Evolutionary conservation across 1,140 invertebrate genomes (phyloP), one percentile per base, ranked within the genome.

Genomic region (Euura saliciscinereae): DNA sequence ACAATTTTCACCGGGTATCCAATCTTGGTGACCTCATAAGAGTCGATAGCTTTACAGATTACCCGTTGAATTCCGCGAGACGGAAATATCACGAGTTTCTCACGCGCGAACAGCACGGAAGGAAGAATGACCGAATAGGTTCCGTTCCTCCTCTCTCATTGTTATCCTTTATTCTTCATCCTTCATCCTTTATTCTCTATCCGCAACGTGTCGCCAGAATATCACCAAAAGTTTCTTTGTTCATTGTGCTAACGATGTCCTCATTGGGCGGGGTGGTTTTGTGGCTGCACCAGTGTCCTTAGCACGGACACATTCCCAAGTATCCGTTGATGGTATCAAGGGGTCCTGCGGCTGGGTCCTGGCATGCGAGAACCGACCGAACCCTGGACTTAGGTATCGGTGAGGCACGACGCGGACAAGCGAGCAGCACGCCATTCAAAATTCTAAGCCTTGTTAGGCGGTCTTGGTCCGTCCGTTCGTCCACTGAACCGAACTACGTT

Each of bases 1-100:
- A 59, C 51, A n/a, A 59, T 59, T 59, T 59, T 59, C 51, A 59
- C 51, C 51, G 51, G 51, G 10, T n/a, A 59, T 59, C 51, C 51
- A 59, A 59, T 59, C 51, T n/a, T n/a, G 51, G 51, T 59, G 51
- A 59, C 51, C 6, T 59, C 13, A 59, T 3, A 28, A 59, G 51
- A 4, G 51, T 59, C 51, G 13, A 59, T 59, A n/a, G 51, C 8
- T n/a, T 59, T 59, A 59, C 3, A 59, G 51, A 59, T 59, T 59
- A 59, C 51, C 51, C 51, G 51, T n/a, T 8, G 51, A 59, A 59
- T 59, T 59, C 13, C 51, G 10, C 6, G 51, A 59, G 8, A 6
- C 51, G 51, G 51, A 59, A 59, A 59, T 59, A 59, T 59, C 51
- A n/a, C 51, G 6, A n/a, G 6, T 4, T 59, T 59, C 51, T 59